Evolutionary conservation across 2,797 vertebrate genomes (phyloP).

Genomic region (Esox lucius): DNA sequence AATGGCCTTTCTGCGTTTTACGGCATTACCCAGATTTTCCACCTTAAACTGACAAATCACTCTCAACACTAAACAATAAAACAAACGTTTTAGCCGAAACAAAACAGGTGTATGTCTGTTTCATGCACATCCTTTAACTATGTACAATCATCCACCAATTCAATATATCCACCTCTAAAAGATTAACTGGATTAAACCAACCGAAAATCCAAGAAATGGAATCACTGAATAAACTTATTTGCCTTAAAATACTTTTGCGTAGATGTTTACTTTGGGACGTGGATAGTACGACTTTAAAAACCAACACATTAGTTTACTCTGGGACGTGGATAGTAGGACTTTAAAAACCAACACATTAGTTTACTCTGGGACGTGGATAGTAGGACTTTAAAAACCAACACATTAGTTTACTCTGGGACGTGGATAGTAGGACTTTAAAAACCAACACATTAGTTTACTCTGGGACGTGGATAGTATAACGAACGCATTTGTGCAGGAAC

Average conservation of each 20-base stretch:
- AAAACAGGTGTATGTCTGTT: constrained; percentile 42
- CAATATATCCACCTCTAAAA: neutral
- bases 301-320: too few relatives aligned
- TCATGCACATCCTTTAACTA: constrained; percentile 11
- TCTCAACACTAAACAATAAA: neutral
- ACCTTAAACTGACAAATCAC: constrained; percentile 47
- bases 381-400: neutral
- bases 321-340: too few relatives aligned
- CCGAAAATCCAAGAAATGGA: neutral
- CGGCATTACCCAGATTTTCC: constrained; percentile 65
- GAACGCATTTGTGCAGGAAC: constrained; percentile 8
- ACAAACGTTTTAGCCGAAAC: constrained; percentile 10
- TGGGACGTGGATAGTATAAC: too few relatives aligned
- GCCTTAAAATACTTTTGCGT: neutral
- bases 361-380: too few relatives aligned
- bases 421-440: neutral
- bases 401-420: neutral
- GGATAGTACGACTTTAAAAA: neutral
- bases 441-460: constrained; percentile 1
- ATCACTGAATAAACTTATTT: neutral
- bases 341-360: neutral
- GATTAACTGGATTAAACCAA: neutral
- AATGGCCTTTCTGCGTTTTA: constrained; percentile 34
- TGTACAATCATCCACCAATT: neutral
- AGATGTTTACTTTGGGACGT: neutral